These are phyloP conservation scores for Potorous gilbertii DNA, from an alignment of 2,797 vertebrate genomes.

Conservation along the genomic window DNA sequence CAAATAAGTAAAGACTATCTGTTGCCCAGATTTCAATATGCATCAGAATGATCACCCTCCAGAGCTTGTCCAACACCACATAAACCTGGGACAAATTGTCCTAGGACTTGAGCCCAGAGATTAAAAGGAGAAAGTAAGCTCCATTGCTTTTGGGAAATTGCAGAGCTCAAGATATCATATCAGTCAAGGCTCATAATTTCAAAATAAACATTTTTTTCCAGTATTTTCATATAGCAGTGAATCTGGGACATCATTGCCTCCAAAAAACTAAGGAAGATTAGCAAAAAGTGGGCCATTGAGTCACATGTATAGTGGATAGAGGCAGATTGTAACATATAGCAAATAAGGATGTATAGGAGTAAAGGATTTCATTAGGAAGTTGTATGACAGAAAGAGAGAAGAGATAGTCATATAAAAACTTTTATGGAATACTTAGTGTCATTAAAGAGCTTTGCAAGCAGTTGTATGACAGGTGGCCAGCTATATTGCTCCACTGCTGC, in stretches of 20 bases:
- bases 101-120: background rate
- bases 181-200: background rate
- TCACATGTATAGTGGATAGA: background rate
- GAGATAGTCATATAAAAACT: background rate
- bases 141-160: background rate
- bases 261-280: background rate
- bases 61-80: background rate
- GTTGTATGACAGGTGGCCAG: background rate
- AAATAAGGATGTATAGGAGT: background rate
- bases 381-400: background rate
- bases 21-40: background rate
- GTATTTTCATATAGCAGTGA: background rate
- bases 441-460: background rate
- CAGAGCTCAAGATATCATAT: background rate
- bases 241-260: background rate
- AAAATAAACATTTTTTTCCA: background rate
- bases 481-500: background rate
- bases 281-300: background rate
- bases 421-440: background rate
- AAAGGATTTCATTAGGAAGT: background rate
- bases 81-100: background rate
- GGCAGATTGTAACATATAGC: background rate
- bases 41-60: background rate
- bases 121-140: background rate
- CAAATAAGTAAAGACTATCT: background rate